phyloP scores from a whole-genome alignment of 2,888 invertebrate species.

The Dusona sp. region DNA sequence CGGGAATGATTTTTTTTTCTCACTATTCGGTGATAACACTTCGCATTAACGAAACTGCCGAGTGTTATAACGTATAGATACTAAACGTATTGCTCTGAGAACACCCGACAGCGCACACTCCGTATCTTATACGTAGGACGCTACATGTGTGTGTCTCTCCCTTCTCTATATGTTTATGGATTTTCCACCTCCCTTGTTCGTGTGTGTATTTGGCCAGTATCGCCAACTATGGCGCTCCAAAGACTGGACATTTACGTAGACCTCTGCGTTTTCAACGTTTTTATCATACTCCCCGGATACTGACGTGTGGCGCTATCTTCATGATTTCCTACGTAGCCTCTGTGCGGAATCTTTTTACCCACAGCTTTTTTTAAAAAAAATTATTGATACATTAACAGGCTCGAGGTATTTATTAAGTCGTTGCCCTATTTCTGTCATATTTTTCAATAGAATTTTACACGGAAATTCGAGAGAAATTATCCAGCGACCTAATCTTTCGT shows the following conservation, averaged over 20 bases:
- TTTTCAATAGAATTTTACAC: background rate
- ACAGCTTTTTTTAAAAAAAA: background rate
- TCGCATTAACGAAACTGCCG: constrained; percentile 36
- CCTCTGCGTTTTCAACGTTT: constrained; percentile 8
- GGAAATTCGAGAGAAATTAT: background rate
- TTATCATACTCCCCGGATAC: constrained; percentile 1
- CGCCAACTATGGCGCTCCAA: constrained; percentile 72
- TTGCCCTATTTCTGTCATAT: background rate
- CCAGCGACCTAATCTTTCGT: background rate
- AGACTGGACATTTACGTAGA: constrained; percentile 37
- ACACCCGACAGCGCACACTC: constrained; percentile 45
- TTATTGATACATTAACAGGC: background rate
- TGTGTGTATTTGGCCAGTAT: constrained; percentile 62
- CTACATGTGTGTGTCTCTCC: background rate
- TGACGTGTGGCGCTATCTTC: constrained; percentile 37
- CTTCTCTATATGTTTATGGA: background rate
- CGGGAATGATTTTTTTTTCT: background rate
- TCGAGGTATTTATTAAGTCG: too few relatives aligned
- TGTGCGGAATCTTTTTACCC: background rate
- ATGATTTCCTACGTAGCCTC: constrained; percentile 1
- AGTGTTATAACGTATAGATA: constrained; percentile 47
- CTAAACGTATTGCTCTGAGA: constrained; percentile 35
- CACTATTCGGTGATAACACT: constrained; percentile 28
- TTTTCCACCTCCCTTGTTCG: background rate
- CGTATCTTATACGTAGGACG: constrained; percentile 10